A percentile compares a stretch with the other conserved stretches of the same genome.
Conservation (phyloP, 1,140 invertebrate species). For the Olivierus martensii region DNA sequence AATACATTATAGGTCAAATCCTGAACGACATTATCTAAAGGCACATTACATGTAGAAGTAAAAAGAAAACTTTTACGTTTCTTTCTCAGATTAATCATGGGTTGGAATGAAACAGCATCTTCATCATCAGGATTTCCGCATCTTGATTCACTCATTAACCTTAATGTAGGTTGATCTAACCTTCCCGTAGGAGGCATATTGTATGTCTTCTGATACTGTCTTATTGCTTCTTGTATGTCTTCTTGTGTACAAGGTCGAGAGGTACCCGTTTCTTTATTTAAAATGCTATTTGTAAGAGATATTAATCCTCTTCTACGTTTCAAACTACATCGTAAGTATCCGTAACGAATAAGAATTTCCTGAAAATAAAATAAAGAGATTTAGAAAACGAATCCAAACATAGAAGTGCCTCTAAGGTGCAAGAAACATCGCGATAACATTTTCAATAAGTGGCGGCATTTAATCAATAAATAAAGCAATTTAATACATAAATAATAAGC, state of each 20-base stretch:
- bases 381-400: no score
- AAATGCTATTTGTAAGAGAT: background rate
- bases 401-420: no score
- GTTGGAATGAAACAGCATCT: slow-evolving; percentile 7
- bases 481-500: background rate
- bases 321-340: slow-evolving; percentile 13
- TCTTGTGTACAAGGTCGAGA: background rate
- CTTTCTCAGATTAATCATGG: slow-evolving; percentile 8
- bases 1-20: no score
- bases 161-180: slow-evolving; percentile 27
- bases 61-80: slow-evolving; percentile 4
- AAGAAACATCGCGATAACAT: background rate
- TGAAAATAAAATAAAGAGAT: background rate
- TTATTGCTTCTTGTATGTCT: slow-evolving; percentile 21
- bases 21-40: no score
- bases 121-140: slow-evolving; percentile 33
- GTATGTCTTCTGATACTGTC: slow-evolving; percentile 29
- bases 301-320: background rate
- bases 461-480: background rate
- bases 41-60: background rate
- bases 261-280: background rate
- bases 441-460: background rate
- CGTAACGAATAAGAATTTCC: slow-evolving; percentile 15
- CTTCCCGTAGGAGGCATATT: slow-evolving; percentile 28
- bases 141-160: slow-evolving; percentile 29